Percentiles rank a stretch among this genome's conserved stretches.
These are phyloP conservation scores for Ceuthmochares aereus DNA, from an alignment of 2,113 vertebrate genomes.

Conservation along the genomic window DNA sequence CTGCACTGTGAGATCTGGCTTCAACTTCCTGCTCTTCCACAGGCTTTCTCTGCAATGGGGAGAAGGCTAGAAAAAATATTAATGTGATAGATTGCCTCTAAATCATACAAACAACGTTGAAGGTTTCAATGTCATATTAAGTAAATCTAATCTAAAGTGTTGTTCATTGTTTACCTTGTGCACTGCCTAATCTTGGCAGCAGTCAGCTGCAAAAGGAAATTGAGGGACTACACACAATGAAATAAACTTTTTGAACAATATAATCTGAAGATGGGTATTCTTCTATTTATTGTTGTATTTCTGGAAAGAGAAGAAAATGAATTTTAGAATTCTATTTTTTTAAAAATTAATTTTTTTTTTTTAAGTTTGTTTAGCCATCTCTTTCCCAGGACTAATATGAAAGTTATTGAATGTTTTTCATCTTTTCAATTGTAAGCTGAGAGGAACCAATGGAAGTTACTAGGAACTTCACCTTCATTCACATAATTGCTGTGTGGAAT, in stretches of 20 bases:
- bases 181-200: not conserved
- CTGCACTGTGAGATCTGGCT: not conserved
- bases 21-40: not conserved
- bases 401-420: not conserved
- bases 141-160: not conserved
- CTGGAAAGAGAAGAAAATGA: not conserved
- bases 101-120: not conserved
- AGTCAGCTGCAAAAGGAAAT: not conserved
- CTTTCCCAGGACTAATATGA: not conserved
- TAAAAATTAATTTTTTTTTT: not conserved
- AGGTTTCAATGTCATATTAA: not conserved
- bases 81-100: not conserved
- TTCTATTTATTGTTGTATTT: not conserved
- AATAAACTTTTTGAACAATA: not conserved
- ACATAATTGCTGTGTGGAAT: not conserved
- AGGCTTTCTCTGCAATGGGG: not conserved
- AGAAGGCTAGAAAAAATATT: not conserved
- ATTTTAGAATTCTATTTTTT: not conserved
- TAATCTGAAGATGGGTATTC: not conserved
- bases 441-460: not conserved
- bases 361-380: not conserved
- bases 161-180: not conserved
- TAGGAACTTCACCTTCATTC: slow-evolving; percentile 15
- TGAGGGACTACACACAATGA: not conserved
- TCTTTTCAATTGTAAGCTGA: not conserved